Percentiles rank a stretch among this genome's conserved stretches.
Conservation (phyloP, 2,888 invertebrate genomes). For the Polyommatus iphigenia region DNA sequence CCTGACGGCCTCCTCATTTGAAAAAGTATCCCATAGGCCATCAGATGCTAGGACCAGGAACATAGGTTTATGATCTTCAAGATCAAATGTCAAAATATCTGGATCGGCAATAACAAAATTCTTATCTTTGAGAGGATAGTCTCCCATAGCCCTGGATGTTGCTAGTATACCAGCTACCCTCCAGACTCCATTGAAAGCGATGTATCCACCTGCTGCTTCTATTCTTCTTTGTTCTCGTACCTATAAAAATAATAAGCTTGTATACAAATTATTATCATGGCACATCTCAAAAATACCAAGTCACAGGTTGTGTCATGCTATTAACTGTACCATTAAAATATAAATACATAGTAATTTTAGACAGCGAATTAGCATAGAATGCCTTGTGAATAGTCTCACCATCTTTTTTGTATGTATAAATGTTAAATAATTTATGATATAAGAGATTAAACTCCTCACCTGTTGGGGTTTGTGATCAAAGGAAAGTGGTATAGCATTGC, state of each 20-base stretch:
- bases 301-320: neutral
- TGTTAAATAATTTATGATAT: neutral
- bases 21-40: conserved; percentile 97
- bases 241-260: conserved; percentile 62
- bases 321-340: neutral
- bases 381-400: neutral
- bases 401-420: neutral
- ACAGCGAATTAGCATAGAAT: neutral
- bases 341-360: neutral
- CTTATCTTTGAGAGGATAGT: conserved; percentile 96
- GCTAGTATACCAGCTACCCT: conserved; percentile 96
- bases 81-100: conserved; percentile 94
- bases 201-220: conserved; percentile 96
- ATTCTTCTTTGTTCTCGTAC: conserved; percentile 94
- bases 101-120: conserved; percentile 97
- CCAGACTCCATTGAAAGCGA: conserved; percentile 98
- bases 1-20: conserved; percentile 95
- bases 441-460: conserved; percentile 69
- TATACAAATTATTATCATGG: neutral
- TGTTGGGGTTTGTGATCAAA: conserved; percentile 98
- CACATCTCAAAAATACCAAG: too few relatives aligned
- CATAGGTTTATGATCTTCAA: conserved; percentile 91
- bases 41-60: conserved; percentile 96
- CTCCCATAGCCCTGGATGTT: conserved; percentile 95
- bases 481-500: conserved; percentile 94